Base-by-base conservation (phyloP, 2,797 vertebrate species). In the Rhabdophis nuchalis region DNA sequence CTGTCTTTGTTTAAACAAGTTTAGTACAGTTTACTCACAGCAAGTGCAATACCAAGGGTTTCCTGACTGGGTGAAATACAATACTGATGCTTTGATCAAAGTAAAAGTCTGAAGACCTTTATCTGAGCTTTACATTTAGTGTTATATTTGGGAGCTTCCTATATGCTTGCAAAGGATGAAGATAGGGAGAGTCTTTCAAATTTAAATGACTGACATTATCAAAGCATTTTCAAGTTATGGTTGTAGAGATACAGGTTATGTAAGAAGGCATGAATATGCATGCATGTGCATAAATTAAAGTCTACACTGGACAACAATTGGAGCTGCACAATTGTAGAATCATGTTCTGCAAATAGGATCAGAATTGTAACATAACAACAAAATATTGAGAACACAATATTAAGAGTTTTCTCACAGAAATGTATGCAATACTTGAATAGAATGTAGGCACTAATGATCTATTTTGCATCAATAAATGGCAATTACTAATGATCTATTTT, bases 21-120 rank as follows among this genome's bases (percentile, higher is more conserved):
- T 68, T 92, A 82, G 41, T 89, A 8, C 41, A 90, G 89, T 93
- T 95, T 88, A 94, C 3, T 16, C 41, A 46, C 25, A 90, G 0
- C 85, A 91, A 94, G 54, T 61, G 86, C 64, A 91, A 54, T 64
- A 92, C 13, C 58, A 89, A 3, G 0, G 92, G 92, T 77, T 93
- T 94, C n/a, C 86, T 94, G 91, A 52, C 92, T 93, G 60, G 64
- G 92, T 12, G 14, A 68, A 93, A 50, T 68, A 92, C 61, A 14
- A 93, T 93, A 23, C 41, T 86, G 10, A 36, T 0, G 88, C 11
- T 90, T 91, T 95, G 94, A 89, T 94, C 53, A 14, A 95, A 54
- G 29, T 86, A 52, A 86, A 86, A 92, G 87, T 90, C n/a, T 91
- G 60, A 12, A 23, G 68, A 36, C 92, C 89, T 92, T 27, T 91